Percentiles rank a stretch among this genome's conserved stretches.
Conservation (phyloP, 1,140 invertebrate genomes). For the Polypedilum vanderplanki region DNA sequence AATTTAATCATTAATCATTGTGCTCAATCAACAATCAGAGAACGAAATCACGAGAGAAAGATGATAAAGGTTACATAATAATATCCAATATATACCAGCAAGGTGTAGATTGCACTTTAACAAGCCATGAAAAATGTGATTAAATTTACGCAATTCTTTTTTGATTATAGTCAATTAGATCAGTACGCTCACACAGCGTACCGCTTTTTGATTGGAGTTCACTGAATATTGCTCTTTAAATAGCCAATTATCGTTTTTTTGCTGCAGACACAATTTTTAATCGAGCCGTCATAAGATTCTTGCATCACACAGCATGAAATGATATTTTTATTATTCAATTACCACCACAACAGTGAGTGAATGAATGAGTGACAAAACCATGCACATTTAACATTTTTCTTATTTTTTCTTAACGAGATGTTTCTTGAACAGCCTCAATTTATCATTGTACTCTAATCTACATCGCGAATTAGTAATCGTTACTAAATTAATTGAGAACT, state of each 20-base stretch:
- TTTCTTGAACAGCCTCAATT: no score
- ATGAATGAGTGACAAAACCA: not conserved
- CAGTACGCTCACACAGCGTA: not conserved
- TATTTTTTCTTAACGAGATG: no score
- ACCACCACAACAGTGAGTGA: not conserved
- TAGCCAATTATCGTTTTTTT: not conserved
- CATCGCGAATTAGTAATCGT: no score
- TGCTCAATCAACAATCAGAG: no score
- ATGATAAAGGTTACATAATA: no score
- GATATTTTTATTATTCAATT: not conserved
- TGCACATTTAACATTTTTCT: no score
- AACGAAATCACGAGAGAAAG: no score
- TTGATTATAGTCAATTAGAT: constrained; percentile 19
- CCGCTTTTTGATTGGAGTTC: not conserved
- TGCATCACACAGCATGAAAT: constrained; percentile 1
- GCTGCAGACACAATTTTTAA: not conserved
- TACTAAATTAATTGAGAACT: not conserved
- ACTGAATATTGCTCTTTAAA: not conserved
- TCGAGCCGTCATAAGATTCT: not conserved
- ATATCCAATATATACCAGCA: no score
- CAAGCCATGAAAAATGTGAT: not conserved
- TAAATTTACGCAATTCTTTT: not conserved
- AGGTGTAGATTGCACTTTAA: no score
- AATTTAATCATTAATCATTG: no score
- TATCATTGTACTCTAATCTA: no score